These are phyloP conservation scores for Chrysolina oricalcia DNA, from an alignment of 2,888 invertebrate species.

Conservation along the genomic window DNA sequence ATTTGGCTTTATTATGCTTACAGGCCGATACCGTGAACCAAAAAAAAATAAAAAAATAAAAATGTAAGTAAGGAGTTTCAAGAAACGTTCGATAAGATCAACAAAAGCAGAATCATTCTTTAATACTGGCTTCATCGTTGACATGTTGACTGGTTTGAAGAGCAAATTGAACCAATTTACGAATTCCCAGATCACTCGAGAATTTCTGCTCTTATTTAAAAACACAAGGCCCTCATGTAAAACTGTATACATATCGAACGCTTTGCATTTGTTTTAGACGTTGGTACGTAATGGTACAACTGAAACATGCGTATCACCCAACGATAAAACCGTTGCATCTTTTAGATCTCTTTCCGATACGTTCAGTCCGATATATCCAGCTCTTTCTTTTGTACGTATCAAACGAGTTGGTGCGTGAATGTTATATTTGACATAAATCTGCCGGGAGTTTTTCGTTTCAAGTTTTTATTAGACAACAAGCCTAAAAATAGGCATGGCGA, in stretches of 20 bases:
- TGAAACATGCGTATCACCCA: constrained; percentile 62
- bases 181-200: neutral
- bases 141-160: neutral
- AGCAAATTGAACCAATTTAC: neutral
- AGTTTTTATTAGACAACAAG: constrained; percentile 36
- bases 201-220: constrained; percentile 33
- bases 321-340: constrained; percentile 57
- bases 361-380: constrained; percentile 35
- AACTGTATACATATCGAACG: constrained; percentile 61
- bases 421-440: constrained; percentile 40
- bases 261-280: constrained; percentile 56
- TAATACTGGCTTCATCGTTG: too few relatives aligned
- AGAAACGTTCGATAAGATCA: too few relatives aligned
- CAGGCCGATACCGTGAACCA: too few relatives aligned
- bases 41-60: too few relatives aligned
- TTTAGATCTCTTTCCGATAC: constrained; percentile 54
- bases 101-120: too few relatives aligned
- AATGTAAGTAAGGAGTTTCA: too few relatives aligned
- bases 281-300: constrained; percentile 66
- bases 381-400: constrained; percentile 23
- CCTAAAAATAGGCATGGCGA: constrained; percentile 13
- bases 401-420: constrained; percentile 43
- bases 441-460: constrained; percentile 24
- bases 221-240: constrained; percentile 41
- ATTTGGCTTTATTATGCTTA: too few relatives aligned